A percentile compares a stretch with the other conserved stretches of the same genome.
Conservation (phyloP, 2,113 vertebrate species). For the Platichthys flesus region DNA sequence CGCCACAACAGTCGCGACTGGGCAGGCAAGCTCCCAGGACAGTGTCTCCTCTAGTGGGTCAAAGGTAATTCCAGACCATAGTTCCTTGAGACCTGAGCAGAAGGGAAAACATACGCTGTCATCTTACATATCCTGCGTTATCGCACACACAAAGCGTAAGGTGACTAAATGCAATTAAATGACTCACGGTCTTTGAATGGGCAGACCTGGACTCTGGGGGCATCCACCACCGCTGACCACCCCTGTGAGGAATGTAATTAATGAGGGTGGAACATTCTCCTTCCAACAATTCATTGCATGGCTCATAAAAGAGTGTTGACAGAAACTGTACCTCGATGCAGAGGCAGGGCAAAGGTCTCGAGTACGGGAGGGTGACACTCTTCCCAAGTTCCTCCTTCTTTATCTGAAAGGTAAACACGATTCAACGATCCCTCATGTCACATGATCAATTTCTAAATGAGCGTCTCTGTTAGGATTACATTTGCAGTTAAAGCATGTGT, state of each 20-base stretch:
- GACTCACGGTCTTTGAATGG: slow-evolving; percentile 89
- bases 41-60: slow-evolving; percentile 79
- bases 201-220: slow-evolving; percentile 86
- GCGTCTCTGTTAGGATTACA: no score
- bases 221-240: slow-evolving; percentile 86
- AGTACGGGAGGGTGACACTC: slow-evolving; percentile 75
- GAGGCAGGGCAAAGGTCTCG: slow-evolving; percentile 86
- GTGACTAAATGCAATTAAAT: not conserved
- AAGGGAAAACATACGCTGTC: not conserved
- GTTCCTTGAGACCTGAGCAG: slow-evolving; percentile 77
- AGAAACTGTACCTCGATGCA: slow-evolving; percentile 87
- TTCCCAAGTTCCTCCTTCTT: slow-evolving; percentile 81
- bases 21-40: slow-evolving; percentile 85
- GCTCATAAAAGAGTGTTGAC: not conserved
- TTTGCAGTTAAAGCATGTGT: no score
- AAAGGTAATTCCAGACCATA: slow-evolving; percentile 87
- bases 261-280: not conserved
- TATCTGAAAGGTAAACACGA: slow-evolving; percentile 79
- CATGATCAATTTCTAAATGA: no score
- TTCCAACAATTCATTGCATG: not conserved
- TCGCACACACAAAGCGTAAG: not conserved
- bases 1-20: slow-evolving; percentile 72
- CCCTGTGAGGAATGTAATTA: slow-evolving; percentile 75
- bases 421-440: not conserved
- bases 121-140: not conserved